Evolutionary conservation across 2,797 vertebrate species (phyloP).

Genomic region (Bryconaethiops microstoma): DNA sequence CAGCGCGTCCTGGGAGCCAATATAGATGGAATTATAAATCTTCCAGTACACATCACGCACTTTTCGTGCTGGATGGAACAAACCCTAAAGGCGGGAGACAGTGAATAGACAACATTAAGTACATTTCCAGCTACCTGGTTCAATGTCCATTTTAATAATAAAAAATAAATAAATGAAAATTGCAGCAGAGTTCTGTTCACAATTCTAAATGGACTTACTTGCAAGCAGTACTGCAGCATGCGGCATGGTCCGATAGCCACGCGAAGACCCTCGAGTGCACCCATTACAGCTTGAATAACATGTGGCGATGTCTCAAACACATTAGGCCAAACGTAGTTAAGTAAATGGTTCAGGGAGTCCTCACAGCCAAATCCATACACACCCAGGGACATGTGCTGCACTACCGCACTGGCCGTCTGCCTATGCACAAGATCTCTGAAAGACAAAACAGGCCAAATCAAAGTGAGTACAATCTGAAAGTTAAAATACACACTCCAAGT

Average conservation of each 20-base stretch:
- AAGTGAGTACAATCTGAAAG: not conserved
- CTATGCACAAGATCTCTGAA: conserved; percentile 95
- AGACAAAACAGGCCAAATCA: not conserved
- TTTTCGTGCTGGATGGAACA: conserved; percentile 98
- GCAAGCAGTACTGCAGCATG: conserved; percentile 98
- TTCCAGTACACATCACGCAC: conserved; percentile 99
- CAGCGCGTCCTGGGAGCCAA: conserved; percentile 96
- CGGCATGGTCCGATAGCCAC: conserved; percentile 97
- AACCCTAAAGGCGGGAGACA: conserved; percentile 76
- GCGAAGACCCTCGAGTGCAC: conserved; percentile 93
- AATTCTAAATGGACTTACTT: conserved; percentile 74
- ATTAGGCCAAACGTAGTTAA: conserved; percentile 99
- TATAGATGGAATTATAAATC: conserved; percentile 99
- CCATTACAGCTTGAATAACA: conserved; percentile 99
- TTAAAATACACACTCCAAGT: not conserved
- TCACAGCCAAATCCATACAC: conserved; percentile 98
- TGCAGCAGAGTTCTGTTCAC: not conserved
- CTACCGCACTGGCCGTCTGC: conserved; percentile 96
- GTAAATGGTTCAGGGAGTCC: conserved; percentile 94
- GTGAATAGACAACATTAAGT: not conserved
- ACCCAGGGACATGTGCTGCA: conserved; percentile 97
- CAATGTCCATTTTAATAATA: too few relatives aligned
- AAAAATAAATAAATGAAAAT: not conserved
- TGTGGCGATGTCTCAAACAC: conserved; percentile 98
- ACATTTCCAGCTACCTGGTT: not conserved